phyloP scores from a whole-genome alignment of 2,797 vertebrate species.

The Lithobates pipiens region DNA sequence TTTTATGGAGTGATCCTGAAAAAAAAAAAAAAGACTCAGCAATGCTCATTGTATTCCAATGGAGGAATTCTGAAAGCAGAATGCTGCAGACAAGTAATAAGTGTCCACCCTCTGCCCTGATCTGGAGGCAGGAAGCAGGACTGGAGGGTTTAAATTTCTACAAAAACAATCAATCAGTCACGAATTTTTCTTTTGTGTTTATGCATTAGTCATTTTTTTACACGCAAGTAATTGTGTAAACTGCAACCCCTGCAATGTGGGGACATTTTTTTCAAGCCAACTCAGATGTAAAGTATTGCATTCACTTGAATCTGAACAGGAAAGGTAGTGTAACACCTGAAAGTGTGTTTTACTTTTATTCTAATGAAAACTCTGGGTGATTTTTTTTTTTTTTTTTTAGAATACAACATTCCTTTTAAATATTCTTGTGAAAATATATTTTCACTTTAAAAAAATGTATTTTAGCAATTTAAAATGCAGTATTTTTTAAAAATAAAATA shows the following conservation, averaged over 20 bases:
- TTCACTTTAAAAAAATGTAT: too few species aligned
- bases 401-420: not conserved
- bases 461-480: too few species aligned
- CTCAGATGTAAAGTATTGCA: too few species aligned
- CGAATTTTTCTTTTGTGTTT: constrained; percentile 68
- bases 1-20: too few species aligned
- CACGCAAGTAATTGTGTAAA: not conserved
- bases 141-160: constrained; percentile 79
- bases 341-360: too few species aligned
- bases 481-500: too few species aligned
- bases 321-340: too few species aligned
- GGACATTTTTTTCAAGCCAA: not conserved
- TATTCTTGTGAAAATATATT: not conserved
- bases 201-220: not conserved
- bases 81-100: not conserved
- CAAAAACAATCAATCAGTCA: constrained; percentile 72
- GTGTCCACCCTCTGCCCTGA: constrained; percentile 60
- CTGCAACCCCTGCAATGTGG: not conserved
- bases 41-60: not conserved
- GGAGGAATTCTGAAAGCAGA: not conserved
- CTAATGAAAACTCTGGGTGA: too few species aligned
- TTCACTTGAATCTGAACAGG: too few species aligned
- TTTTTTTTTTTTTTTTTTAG: too few species aligned
- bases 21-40: not conserved
- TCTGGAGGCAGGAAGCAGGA: constrained; percentile 84